Percentiles rank a stretch among this genome's conserved stretches.
These are phyloP conservation scores for Zaprionus lineosus DNA, from an alignment of 2,888 invertebrate species.

Conservation along the genomic window DNA sequence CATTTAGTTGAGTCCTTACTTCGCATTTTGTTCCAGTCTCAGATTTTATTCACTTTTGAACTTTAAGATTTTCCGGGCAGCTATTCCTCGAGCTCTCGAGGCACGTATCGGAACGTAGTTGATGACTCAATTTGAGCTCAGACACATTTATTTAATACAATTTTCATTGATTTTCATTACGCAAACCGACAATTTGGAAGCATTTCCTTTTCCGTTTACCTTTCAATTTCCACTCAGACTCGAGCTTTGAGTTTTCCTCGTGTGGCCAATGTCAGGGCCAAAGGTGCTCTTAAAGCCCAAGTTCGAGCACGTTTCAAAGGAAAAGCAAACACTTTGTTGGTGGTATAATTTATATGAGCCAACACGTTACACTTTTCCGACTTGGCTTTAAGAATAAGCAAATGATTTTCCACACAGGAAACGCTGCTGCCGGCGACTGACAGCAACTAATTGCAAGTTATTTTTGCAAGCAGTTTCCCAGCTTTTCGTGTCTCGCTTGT, in stretches of 20 bases:
- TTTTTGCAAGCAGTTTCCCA: slow-evolving; percentile 19
- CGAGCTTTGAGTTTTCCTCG: not conserved
- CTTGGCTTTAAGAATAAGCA: slow-evolving; percentile 38
- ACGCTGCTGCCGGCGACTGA: slow-evolving; percentile 36
- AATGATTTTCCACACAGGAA: slow-evolving; percentile 37
- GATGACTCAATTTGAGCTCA: slow-evolving; percentile 47
- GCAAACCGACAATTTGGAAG: slow-evolving; percentile 30
- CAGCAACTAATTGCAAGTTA: slow-evolving; percentile 71
- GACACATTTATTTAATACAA: slow-evolving; percentile 42
- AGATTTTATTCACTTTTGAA: too few species aligned
- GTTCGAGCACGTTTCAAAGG: slow-evolving; percentile 58
- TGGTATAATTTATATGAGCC: slow-evolving; percentile 41
- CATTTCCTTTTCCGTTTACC: slow-evolving; percentile 58
- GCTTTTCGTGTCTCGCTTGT: slow-evolving; percentile 2
- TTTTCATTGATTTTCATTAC: slow-evolving; percentile 65
- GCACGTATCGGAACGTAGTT: too few species aligned
- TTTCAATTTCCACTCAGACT: slow-evolving; percentile 16
- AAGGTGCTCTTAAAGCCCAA: slow-evolving; percentile 17
- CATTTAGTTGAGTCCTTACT: too few species aligned
- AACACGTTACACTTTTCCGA: not conserved
- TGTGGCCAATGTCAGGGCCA: slow-evolving; percentile 54
- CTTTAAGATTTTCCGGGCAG: slow-evolving; percentile 17
- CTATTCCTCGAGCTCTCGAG: too few species aligned
- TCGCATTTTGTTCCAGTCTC: too few species aligned
- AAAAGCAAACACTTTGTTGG: slow-evolving; percentile 29